These are phyloP conservation scores for Amphipyra berbera DNA, from an alignment of 2,888 invertebrate species.

Conservation along the genomic window DNA sequence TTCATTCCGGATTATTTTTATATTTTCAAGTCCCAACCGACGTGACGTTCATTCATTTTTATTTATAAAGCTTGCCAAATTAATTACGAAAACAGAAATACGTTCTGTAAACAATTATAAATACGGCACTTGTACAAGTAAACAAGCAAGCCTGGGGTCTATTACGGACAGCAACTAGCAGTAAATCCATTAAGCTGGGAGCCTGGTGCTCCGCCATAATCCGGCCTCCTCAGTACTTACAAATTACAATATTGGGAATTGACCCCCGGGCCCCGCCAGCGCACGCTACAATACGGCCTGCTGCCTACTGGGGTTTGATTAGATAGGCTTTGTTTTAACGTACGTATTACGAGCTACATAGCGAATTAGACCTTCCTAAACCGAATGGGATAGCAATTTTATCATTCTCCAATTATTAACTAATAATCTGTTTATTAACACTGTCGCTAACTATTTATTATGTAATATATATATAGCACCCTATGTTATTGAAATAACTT, in stretches of 20 bases:
- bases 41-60: slow-evolving; percentile 4
- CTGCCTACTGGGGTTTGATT: slow-evolving; percentile 55
- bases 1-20: slow-evolving; percentile 1
- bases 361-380: slow-evolving; percentile 10
- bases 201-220: slow-evolving; percentile 68
- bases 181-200: slow-evolving; percentile 74
- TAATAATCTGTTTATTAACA: slow-evolving; percentile 4
- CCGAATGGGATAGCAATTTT: slow-evolving; percentile 12
- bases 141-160: slow-evolving; percentile 55
- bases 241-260: slow-evolving; percentile 58
- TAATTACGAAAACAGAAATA: slow-evolving; percentile 15
- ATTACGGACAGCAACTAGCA: slow-evolving; percentile 63
- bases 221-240: slow-evolving; percentile 59
- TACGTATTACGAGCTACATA: slow-evolving; percentile 23
- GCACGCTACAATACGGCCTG: slow-evolving; percentile 37
- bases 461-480: too few relatives aligned
- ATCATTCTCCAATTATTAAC: slow-evolving; percentile 6
- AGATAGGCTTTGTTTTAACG: slow-evolving; percentile 51
- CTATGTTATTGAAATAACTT: too few relatives aligned
- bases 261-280: slow-evolving; percentile 39
- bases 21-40: not conserved
- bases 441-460: too few relatives aligned
- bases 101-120: slow-evolving; percentile 14
- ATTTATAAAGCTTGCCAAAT: slow-evolving; percentile 1
- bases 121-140: slow-evolving; percentile 37